Evolutionary conservation across 1,140 invertebrate genomes (phyloP), one percentile per base, ranked within the genome.

Genomic region (Cherax quadricarinatus): DNA sequence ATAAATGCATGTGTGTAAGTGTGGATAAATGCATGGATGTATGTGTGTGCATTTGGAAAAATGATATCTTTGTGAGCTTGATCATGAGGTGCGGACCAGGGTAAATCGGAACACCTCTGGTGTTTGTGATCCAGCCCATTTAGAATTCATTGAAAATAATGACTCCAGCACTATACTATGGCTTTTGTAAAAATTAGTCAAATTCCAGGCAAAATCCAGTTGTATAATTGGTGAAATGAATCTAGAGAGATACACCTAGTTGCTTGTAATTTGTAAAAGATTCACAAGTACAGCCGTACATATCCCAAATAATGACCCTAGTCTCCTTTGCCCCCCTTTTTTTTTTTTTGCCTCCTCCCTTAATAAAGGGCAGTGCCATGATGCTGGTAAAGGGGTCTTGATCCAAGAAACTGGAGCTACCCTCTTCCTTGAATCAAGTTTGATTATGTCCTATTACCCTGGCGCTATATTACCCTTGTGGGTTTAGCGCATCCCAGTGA

Each of bases 241-340:
- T 75, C 70, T 75, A 75, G 70, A 75, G 57, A 86, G 73, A 86
- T 86, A 86, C 48, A 78, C 70, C 70, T 30, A 75, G 70, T 6
- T 60, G 41, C 57, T 60, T 82, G 81, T 82, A 57, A 18, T 66
- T 12, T 82, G 80, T 49, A 88, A 60, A 6, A 53, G 4, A n/a
- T 41, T 57, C 60, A 30, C 78, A 79, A 30, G 53, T 49, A 51
- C 51, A 78, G 73, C 60, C 12, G 84, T 79, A 62, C 84, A 66
- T 73, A 80, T 62, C 73, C 89, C 81, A 66, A 86, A 86, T 41
- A 60, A 85, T 70, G 51, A 62, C 84, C 75, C 89, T 91, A 86
- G 89, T 86, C 89, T 86, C 83, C 84, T 81, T 84, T 41, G 2
- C 73, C 21, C 57, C 30, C 30, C 30, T 2, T 41, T 41, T 41